phyloP scores from a whole-genome alignment of 2,113 vertebrate genomes.

The Tragelaphus scriptus region DNA sequence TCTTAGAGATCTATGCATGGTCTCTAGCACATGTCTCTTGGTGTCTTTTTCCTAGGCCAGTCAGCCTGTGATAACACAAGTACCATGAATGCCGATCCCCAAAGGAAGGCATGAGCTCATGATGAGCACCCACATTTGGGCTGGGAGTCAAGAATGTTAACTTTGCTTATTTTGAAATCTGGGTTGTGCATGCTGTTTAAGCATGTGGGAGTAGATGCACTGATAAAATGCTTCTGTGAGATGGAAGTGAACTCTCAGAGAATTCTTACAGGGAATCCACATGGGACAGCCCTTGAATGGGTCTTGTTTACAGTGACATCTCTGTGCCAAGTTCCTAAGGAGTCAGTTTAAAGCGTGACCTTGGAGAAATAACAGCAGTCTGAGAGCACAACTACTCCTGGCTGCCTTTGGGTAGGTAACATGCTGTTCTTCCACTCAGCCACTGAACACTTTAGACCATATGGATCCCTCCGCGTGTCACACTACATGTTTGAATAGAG shows the following conservation, averaged over 20 bases:
- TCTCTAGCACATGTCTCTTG: not conserved
- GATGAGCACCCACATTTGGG: conserved; percentile 52
- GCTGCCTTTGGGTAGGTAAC: not conserved
- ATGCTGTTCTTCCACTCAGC: not conserved
- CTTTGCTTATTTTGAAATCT: conserved; percentile 60
- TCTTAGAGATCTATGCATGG: not conserved
- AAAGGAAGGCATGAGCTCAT: conserved; percentile 55
- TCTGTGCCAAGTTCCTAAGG: not conserved
- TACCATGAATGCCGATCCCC: not conserved
- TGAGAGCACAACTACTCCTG: not conserved
- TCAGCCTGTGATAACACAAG: not conserved
- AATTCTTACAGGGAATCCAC: not conserved
- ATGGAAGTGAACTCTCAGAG: conserved; percentile 12
- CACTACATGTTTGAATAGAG: not conserved
- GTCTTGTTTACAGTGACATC: not conserved
- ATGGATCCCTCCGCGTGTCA: not conserved
- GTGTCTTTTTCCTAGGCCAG: not conserved
- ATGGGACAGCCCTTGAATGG: not conserved
- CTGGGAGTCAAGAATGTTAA: conserved; percentile 54
- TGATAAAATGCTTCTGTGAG: conserved; percentile 42
- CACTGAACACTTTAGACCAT: not conserved
- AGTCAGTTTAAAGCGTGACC: not conserved
- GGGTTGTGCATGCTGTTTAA: conserved; percentile 17
- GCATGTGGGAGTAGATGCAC: not conserved
- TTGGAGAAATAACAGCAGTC: not conserved